phyloP scores from a whole-genome alignment of 2,888 invertebrate species.

The Dysmachus trigonus region DNA sequence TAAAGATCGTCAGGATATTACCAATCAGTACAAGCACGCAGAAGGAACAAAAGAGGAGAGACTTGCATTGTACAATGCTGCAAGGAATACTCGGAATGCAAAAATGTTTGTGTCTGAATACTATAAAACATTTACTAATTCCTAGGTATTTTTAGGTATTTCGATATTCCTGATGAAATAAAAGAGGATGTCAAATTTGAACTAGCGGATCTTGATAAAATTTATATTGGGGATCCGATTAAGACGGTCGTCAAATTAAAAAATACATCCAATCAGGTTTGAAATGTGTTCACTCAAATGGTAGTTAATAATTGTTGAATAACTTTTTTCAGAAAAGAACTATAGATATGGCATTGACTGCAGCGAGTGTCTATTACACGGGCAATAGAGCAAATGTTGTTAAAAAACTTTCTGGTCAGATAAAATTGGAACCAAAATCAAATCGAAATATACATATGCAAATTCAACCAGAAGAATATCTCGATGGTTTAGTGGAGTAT shows the following conservation, averaged over 20 bases:
- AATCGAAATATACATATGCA: conserved; percentile 69
- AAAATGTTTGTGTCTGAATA: conserved; percentile 59
- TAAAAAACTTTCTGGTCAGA: conserved; percentile 74
- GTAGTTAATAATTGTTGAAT: not conserved
- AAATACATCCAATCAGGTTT: conserved; percentile 66
- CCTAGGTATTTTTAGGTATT: conserved; percentile 66
- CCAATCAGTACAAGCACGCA: conserved; percentile 73
- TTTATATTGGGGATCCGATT: conserved; percentile 76
- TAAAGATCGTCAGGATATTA: conserved; percentile 76
- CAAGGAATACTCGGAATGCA: conserved; percentile 73
- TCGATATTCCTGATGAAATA: conserved; percentile 68
- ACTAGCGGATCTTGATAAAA: conserved; percentile 73
- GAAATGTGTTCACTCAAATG: not conserved
- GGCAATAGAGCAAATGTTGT: conserved; percentile 77
- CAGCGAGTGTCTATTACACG: conserved; percentile 79
- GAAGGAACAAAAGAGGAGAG: conserved; percentile 80
- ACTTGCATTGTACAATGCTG: conserved; percentile 78
- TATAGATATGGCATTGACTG: conserved; percentile 73
- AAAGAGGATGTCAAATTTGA: conserved; percentile 73
- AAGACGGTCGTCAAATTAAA: conserved; percentile 72
- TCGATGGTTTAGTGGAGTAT: conserved; percentile 82
- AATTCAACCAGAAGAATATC: conserved; percentile 75
- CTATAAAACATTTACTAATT: conserved; percentile 50
- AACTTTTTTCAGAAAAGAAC: conserved; percentile 64
- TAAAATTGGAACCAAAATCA: conserved; percentile 71